Percentiles rank a stretch among this genome's conserved stretches.
These are phyloP conservation scores for Hippolais icterina DNA, from an alignment of 2,113 vertebrate genomes.

Conservation along the genomic window DNA sequence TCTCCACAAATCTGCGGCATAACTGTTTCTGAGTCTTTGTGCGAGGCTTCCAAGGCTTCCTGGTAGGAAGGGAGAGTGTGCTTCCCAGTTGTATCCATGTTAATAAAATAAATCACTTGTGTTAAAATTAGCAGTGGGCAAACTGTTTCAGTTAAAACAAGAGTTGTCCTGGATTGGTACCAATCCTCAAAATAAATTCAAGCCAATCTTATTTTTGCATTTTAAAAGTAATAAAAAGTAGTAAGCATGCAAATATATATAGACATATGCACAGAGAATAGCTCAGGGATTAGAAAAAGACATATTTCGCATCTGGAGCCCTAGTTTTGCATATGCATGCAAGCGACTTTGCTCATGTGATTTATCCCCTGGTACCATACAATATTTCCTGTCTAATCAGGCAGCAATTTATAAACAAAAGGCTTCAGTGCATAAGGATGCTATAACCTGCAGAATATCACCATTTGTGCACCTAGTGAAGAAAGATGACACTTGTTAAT, in stretches of 20 bases:
- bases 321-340: background rate
- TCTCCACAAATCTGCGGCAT: background rate
- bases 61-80: background rate
- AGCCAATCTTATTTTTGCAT: conserved; percentile 37
- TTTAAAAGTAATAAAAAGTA: conserved; percentile 40
- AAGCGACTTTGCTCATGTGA: background rate
- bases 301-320: background rate
- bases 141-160: conserved; percentile 26
- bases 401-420: background rate
- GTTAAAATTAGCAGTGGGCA: conserved; percentile 30
- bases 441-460: conserved; percentile 21
- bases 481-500: background rate
- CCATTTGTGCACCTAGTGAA: background rate
- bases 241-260: background rate
- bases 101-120: background rate
- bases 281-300: conserved; percentile 18
- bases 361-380: background rate
- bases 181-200: conserved; percentile 14
- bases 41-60: background rate
- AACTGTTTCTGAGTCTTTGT: background rate
- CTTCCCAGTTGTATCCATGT: background rate
- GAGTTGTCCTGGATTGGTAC: conserved; percentile 1
- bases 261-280: background rate
- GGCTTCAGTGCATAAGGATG: background rate
- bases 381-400: conserved; percentile 21